Evolutionary conservation across 2,888 invertebrate species (phyloP).

Genomic region (Patella pellucida): DNA sequence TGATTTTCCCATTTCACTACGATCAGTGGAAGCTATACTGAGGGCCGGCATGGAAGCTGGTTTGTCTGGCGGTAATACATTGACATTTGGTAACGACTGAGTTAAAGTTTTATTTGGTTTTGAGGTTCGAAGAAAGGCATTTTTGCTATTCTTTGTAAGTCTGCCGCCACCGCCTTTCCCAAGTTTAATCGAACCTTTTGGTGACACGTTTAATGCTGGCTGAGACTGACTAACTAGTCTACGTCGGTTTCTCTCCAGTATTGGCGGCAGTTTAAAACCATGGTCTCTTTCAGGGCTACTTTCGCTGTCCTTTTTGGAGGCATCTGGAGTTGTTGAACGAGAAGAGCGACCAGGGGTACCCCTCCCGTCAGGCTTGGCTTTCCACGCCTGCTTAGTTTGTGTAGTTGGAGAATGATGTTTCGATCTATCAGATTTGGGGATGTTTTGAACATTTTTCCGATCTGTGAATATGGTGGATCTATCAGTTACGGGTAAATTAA

Average conservation of each 20-base stretch:
- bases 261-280: conserved; percentile 40
- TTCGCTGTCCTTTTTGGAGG: conserved; percentile 6
- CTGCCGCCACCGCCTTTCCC: background rate
- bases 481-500: conserved; percentile 26
- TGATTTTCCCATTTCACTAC: conserved; percentile 2
- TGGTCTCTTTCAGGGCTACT: conserved; percentile 17
- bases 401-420: background rate
- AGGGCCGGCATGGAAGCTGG: conserved; percentile 13
- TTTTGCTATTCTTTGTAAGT: conserved; percentile 5
- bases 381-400: background rate
- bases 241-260: conserved; percentile 36
- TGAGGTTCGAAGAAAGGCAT: conserved; percentile 11
- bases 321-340: conserved; percentile 14
- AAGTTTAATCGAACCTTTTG: conserved; percentile 11
- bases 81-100: conserved; percentile 24
- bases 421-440: background rate
- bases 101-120: conserved; percentile 16
- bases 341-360: conserved; percentile 9
- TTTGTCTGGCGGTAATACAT: conserved; percentile 4
- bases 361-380: background rate
- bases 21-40: conserved; percentile 12
- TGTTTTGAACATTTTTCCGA: background rate
- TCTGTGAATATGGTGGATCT: background rate
- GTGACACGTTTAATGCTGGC: conserved; percentile 4
- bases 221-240: conserved; percentile 11